Conservation (phyloP, 2,888 invertebrate species). For the Doris montereyensis region DNA sequence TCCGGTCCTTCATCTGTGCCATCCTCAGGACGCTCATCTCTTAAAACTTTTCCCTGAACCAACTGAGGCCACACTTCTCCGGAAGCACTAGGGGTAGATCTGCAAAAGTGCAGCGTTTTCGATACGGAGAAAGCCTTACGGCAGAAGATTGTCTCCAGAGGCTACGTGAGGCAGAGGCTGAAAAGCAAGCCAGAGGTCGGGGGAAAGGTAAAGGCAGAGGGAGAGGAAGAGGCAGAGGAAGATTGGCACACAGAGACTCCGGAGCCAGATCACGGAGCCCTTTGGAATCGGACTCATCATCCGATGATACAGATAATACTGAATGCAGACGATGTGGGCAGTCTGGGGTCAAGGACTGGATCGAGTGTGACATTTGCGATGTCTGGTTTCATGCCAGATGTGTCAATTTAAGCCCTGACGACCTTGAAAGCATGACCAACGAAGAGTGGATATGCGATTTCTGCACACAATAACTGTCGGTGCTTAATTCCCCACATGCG, state of each 20-base stretch:
- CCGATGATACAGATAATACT: background rate
- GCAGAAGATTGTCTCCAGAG: background rate
- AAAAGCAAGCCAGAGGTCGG: background rate
- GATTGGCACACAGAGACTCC: background rate
- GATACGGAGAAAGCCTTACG: background rate
- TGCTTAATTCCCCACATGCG: background rate
- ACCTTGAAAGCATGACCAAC: background rate
- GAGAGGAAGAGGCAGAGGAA: conserved; percentile 23
- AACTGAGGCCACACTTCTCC: background rate
- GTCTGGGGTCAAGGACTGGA: background rate
- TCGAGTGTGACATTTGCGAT: background rate
- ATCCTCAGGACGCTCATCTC: background rate
- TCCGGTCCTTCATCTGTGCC: background rate
- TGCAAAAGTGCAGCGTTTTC: background rate
- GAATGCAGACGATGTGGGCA: background rate
- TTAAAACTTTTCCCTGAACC: background rate
- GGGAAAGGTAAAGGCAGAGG: background rate
- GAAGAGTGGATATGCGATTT: conserved; percentile 1
- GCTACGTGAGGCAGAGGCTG: background rate
- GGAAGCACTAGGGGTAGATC: background rate
- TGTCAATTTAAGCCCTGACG: background rate
- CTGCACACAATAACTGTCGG: background rate
- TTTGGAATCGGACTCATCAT: background rate
- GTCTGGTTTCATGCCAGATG: background rate
- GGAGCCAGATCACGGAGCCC: background rate